Base-by-base conservation (phyloP, 2,888 invertebrate species). In the Serripes groenlandicus region DNA sequence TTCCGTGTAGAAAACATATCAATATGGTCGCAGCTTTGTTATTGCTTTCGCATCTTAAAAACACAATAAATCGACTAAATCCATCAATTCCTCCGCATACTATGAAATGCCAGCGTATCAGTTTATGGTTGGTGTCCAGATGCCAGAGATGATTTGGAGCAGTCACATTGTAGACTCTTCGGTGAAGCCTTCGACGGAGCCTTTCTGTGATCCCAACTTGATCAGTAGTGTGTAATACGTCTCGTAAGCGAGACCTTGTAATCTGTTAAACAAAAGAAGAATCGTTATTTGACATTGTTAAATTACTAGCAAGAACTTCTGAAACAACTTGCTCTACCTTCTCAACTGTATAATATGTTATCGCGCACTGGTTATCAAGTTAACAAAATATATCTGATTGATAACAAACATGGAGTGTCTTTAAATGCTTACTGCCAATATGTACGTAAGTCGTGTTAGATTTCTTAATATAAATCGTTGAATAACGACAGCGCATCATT, bases 61-160 rank as follows among this genome's bases (percentile, higher is more conserved):
- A 81, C 1, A 54, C 66, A 4, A 79, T 28, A 18, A 81, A 35
- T 3, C 81, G 68, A 49, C 81, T 78, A 42, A 85, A 85, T 21
- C 75, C 81, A 75, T 84, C 84, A 28, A 81, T 54, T 1, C 81
- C 84, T 3, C 80, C 84, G 21, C 42, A 37, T 56, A 84, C 78
- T n/a, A 84, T 68, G 35, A 84, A 84, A 60, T 75, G 69, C 81
- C 78, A 84, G 70, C 78, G 74, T n/a, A 84, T 84, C n/a, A 84
- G 49, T 68, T 78, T 84, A 62, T 81, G 81, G 30, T 84, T 84
- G 2, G 75, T 84, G 49, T 84, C 84, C 23, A 84, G 30, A 62
- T 84, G 84, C 78, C 84, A 81, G n/a, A 81, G 37, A 58, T 78
- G 71, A 69, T 84, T 84, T 30, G 75, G 72, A 26, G 37, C 76